A percentile compares a stretch with the other conserved stretches of the same genome.
Evolutionary conservation across 2,797 vertebrate species (phyloP).

Genomic region (Euphonia xanthogaster): DNA sequence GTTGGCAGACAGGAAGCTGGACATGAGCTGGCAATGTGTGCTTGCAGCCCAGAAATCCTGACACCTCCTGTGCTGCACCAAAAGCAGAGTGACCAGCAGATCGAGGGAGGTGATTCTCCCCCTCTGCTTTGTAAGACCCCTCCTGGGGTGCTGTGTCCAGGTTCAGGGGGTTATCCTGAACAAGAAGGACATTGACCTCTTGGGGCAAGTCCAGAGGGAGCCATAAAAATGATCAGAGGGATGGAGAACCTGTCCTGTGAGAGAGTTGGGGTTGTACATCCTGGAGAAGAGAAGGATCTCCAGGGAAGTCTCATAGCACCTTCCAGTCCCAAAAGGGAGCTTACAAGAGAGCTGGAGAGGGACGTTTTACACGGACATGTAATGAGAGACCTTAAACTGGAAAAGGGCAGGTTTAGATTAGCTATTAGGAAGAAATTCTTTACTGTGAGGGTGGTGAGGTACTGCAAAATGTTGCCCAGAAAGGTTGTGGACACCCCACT

Average conservation of each 20-base stretch:
- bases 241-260: not conserved
- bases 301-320: not conserved
- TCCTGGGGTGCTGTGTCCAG: not conserved
- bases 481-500: not conserved
- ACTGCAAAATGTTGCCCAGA: not conserved
- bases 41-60: not conserved
- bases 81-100: not conserved
- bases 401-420: not conserved
- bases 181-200: not conserved
- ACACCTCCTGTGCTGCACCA: not conserved
- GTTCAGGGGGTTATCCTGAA: not conserved
- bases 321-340: not conserved
- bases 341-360: not conserved
- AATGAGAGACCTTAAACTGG: not conserved
- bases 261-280: fast-evolving
- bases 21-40: not conserved
- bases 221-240: not conserved
- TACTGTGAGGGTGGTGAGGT: not conserved
- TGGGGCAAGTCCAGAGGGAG: not conserved
- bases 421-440: not conserved
- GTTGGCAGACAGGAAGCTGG: not conserved
- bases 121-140: not conserved
- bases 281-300: not conserved
- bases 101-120: fast-evolving
- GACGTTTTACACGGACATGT: not conserved